A percentile compares a stretch with the other conserved stretches of the same genome.
These are phyloP conservation scores for Asarcornis scutulata DNA, from an alignment of 2,113 vertebrate genomes.

Conservation along the genomic window DNA sequence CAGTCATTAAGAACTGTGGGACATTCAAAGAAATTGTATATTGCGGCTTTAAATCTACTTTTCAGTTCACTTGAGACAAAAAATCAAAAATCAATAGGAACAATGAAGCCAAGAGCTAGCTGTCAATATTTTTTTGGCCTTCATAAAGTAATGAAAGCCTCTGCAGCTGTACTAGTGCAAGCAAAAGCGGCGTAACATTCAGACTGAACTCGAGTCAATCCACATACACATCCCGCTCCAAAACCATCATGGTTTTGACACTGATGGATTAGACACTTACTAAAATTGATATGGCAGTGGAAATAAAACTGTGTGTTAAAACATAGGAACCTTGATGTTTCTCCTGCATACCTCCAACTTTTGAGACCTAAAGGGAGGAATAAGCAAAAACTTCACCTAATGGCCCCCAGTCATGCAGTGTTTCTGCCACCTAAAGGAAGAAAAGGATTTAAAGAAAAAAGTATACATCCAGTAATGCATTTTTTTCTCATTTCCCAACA, in stretches of 20 bases:
- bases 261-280: background rate
- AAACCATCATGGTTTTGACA: background rate
- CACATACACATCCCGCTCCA: background rate
- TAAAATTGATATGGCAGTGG: background rate
- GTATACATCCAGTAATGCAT: background rate
- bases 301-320: background rate
- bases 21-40: background rate
- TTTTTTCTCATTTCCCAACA: background rate
- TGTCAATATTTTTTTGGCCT: background rate
- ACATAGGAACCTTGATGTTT: accelerated
- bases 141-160: background rate
- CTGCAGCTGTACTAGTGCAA: background rate
- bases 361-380: background rate
- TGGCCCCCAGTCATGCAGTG: background rate
- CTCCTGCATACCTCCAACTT: background rate
- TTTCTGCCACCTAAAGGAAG: background rate
- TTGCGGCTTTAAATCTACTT: too few species aligned
- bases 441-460: background rate
- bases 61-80: background rate
- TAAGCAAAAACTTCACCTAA: background rate
- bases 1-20: background rate
- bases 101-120: background rate
- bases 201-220: background rate
- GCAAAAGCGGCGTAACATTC: background rate
- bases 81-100: background rate